Evolutionary conservation across 2,797 vertebrate species (phyloP).

Genomic region (Fratercula arctica): DNA sequence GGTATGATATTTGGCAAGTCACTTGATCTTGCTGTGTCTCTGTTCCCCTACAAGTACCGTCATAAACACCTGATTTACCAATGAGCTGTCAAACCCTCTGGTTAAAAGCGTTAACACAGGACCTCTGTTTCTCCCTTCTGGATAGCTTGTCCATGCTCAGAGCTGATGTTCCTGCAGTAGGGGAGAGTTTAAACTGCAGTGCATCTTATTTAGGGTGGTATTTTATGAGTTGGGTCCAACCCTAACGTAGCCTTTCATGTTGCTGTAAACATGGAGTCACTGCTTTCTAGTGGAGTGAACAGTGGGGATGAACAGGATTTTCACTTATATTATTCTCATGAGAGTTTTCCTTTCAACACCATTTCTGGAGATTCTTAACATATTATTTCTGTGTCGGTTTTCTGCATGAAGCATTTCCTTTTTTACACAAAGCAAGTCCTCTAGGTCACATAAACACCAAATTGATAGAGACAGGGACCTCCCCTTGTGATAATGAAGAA

Average conservation of each 20-base stretch:
- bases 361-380: background rate
- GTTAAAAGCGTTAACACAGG: background rate
- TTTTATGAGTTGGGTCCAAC: background rate
- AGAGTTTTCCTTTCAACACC: background rate
- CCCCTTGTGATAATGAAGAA: conserved; percentile 5
- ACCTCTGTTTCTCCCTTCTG: background rate
- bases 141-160: background rate
- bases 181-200: background rate
- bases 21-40: accelerated
- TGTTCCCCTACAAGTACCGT: background rate
- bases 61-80: background rate
- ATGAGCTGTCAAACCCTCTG: background rate
- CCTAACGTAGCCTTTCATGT: background rate
- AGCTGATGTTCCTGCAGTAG: background rate
- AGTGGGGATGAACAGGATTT: background rate
- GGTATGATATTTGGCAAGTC: background rate
- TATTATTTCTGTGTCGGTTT: background rate
- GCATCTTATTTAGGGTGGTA: background rate
- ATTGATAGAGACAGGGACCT: background rate
- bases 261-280: background rate
- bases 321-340: background rate
- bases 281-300: background rate
- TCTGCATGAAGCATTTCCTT: background rate
- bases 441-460: conserved; percentile 4
- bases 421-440: background rate